Evolutionary conservation across 2,888 invertebrate species (phyloP), one percentile per base, ranked within the genome.

Genomic region (Oligia strigilis): DNA sequence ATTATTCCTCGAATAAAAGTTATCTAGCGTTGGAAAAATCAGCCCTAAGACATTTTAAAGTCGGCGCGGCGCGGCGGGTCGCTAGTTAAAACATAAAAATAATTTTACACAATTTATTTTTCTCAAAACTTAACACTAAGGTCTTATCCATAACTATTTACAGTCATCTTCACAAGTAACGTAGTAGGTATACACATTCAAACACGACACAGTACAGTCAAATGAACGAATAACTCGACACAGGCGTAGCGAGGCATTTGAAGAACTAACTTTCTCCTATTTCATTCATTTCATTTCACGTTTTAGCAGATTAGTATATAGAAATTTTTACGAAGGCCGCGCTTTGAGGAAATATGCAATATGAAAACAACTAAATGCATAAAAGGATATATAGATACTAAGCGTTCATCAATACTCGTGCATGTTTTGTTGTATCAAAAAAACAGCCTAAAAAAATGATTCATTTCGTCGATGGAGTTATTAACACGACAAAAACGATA

Each of bases 101-200:
- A 66, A 71, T 66, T 64, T 78, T 23, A 49, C 55, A 75, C 76
- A 72, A 62, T 85, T 79, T 85, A 85, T 85, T 85, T 74, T 58
- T 49, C 14, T 73, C 77, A 85, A 78, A 77, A 72, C 69, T 82
- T 82, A 85, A 62, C 58, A 49, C 52, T 82, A 78, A 60, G 36
- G 3, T 29, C 40, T 66, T 82, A 85, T 65, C 8, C 40, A 75
- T 74, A 80, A 66, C n/a, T 85, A 85, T 85, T 85, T 85, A 85
- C 86, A 83, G 14, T 29, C 46, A 74, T n/a, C 55, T 75, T 69
- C 49, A 60, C 60, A 75, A 64, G n/a, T n/a, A 70, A 66, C 55
- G 14, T 17, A 58, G 13, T 19, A 55, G 19, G 55, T 52, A 52
- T 46, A 40, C 40, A 65, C 46, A 66, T 66, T 36, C 64, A 74